These are phyloP conservation scores for Thaumetopoea pityocampa DNA, from an alignment of 1,140 invertebrate species.

Conservation along the genomic window DNA sequence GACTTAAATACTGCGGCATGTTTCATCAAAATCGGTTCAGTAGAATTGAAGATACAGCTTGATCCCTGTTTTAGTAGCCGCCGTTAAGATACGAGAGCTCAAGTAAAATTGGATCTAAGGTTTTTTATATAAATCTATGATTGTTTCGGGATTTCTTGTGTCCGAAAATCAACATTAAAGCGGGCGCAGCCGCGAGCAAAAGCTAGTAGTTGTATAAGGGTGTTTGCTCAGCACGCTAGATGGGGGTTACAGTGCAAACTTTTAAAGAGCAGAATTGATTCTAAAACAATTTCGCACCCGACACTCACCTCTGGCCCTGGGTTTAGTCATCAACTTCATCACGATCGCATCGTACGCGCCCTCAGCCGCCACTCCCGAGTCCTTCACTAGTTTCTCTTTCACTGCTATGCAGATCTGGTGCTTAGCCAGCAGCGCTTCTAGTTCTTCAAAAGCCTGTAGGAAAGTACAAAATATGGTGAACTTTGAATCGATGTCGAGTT, in stretches of 20 bases:
- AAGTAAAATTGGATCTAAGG: too few species aligned
- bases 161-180: too few species aligned
- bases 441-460: conserved; percentile 92
- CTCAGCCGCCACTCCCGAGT: conserved; percentile 94
- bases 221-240: background rate
- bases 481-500: background rate
- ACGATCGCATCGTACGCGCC: conserved; percentile 93
- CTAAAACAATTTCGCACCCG: background rate
- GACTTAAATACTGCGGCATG: too few species aligned
- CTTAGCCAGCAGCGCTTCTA: conserved; percentile 88
- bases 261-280: background rate
- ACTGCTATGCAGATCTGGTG: conserved; percentile 94
- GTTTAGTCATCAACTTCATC: conserved; percentile 86
- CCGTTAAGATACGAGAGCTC: too few species aligned
- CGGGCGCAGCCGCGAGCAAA: too few species aligned
- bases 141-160: too few species aligned
- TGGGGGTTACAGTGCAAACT: background rate
- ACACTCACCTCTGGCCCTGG: conserved; percentile 91
- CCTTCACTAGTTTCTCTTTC: conserved; percentile 95
- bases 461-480: background rate
- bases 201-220: too few species aligned
- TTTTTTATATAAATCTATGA: too few species aligned
- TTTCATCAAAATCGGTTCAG: too few species aligned
- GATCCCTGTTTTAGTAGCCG: too few species aligned
- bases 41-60: too few species aligned